These are phyloP conservation scores for Nemopilema nomurai DNA, from an alignment of 30 jellyfish, hydroid and myxozoan genomes.

Conservation along the genomic window DNA sequence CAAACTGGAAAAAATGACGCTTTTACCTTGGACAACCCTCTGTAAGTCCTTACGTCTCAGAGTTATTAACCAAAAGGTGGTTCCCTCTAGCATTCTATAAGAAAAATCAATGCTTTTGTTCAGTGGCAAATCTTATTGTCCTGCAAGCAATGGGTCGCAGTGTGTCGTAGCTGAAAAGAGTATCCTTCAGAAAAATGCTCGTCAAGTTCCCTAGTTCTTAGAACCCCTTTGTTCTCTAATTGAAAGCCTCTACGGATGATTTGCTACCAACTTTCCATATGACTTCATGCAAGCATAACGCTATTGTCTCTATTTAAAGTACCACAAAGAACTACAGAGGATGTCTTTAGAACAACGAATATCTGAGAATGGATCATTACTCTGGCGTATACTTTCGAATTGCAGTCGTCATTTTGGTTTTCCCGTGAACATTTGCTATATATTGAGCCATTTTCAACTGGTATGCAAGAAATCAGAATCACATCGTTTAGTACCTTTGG, in stretches of 20 bases:
- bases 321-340: not conserved
- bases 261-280: not conserved
- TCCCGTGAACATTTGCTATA: not conserved
- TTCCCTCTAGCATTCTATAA: not conserved
- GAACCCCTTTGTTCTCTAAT: not conserved
- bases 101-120: not conserved
- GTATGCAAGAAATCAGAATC: not conserved
- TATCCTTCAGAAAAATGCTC: too few relatives aligned
- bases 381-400: not conserved
- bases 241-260: not conserved
- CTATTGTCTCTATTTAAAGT: not conserved
- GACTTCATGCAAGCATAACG: not conserved
- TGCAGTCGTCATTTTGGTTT: not conserved
- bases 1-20: too few relatives aligned
- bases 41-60: not conserved
- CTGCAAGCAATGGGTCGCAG: not conserved
- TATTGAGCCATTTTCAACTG: not conserved
- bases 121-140: not conserved
- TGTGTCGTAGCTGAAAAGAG: too few relatives aligned
- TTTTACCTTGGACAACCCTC: not conserved
- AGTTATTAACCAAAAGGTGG: not conserved
- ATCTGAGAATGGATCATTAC: too few relatives aligned
- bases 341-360: too few relatives aligned
- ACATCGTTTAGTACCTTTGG: not conserved
- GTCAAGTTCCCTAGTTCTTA: not conserved